phyloP scores from a whole-genome alignment of 2,797 vertebrate species.

The Bovichtus variegatus region DNA sequence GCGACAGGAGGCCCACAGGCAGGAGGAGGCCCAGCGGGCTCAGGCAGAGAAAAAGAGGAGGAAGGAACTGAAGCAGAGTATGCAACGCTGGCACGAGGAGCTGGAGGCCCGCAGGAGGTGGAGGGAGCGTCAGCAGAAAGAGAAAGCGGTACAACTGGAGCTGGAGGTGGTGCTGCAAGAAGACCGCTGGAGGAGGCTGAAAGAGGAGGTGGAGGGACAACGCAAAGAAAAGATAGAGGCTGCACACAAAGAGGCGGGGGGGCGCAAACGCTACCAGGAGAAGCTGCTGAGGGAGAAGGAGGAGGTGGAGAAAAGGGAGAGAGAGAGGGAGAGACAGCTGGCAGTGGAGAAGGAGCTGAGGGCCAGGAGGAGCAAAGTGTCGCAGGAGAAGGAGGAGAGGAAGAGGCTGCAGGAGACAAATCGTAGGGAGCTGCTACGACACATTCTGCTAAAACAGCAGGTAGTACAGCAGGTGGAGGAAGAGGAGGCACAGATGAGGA shows the following conservation, averaged over 20 bases:
- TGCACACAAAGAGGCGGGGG: slow-evolving; percentile 54
- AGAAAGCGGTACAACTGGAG: slow-evolving; percentile 22
- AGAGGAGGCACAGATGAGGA: slow-evolving; percentile 71
- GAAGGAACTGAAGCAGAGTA: slow-evolving; percentile 73
- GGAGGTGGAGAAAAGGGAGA: slow-evolving; percentile 50
- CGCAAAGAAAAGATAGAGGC: slow-evolving; percentile 56
- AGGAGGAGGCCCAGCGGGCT: slow-evolving; percentile 65
- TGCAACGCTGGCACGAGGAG: slow-evolving; percentile 76
- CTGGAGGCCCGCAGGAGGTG: slow-evolving; percentile 70
- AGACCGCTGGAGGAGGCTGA: slow-evolving; percentile 69
- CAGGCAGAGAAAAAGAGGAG: slow-evolving; percentile 72
- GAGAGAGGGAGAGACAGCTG: slow-evolving; percentile 63
- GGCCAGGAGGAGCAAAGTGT: slow-evolving; percentile 66
- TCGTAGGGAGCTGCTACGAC: slow-evolving; percentile 76
- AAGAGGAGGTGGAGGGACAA: slow-evolving; percentile 70
- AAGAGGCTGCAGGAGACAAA: slow-evolving; percentile 78
- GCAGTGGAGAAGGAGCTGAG: slow-evolving; percentile 63
- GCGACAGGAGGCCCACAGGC: slow-evolving; percentile 79
- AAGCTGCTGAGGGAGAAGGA: slow-evolving; percentile 68
- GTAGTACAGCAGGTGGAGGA: slow-evolving; percentile 79
- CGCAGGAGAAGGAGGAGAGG: slow-evolving; percentile 55
- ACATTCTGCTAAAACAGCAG: slow-evolving; percentile 81
- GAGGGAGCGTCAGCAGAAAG: slow-evolving; percentile 53
- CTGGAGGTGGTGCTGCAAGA: slow-evolving; percentile 64
- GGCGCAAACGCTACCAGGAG: slow-evolving; percentile 75